A percentile compares a stretch with the other conserved stretches of the same genome.
These are phyloP conservation scores for Temnothorax curvispinosus DNA, from an alignment of 1,140 invertebrate genomes.

Conservation along the genomic window DNA sequence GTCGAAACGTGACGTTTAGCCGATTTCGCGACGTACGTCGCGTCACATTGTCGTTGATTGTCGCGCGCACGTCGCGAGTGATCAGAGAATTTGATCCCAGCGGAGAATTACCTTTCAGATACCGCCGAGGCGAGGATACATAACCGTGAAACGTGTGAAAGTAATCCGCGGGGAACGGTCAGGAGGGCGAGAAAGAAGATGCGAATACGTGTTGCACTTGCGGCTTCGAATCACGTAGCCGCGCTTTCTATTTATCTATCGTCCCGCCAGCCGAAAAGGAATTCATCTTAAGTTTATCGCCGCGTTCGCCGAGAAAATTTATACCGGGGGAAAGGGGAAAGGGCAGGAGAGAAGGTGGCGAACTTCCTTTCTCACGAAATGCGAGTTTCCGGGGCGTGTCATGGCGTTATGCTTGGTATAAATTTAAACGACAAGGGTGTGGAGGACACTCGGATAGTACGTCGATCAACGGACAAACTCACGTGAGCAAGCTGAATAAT, in stretches of 20 bases:
- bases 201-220: slow-evolving; percentile 53
- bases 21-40: not conserved
- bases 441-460: slow-evolving; percentile 13
- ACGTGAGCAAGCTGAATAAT: slow-evolving; percentile 4
- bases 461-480: slow-evolving; percentile 24
- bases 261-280: slow-evolving; percentile 16
- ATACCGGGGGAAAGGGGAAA: not conserved
- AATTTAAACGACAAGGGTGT: slow-evolving; percentile 41
- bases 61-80: slow-evolving; percentile 25
- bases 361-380: slow-evolving; percentile 58
- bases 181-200: slow-evolving; percentile 13
- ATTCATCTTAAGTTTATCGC: slow-evolving; percentile 58
- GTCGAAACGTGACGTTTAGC: slow-evolving; percentile 21
- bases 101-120: slow-evolving; percentile 40
- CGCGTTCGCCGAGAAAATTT: slow-evolving; percentile 25
- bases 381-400: slow-evolving; percentile 57
- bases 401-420: slow-evolving; percentile 39
- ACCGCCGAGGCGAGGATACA: slow-evolving; percentile 27
- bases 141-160: slow-evolving; percentile 52
- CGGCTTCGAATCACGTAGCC: slow-evolving; percentile 52
- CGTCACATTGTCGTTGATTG: slow-evolving; percentile 20
- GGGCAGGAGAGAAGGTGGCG: not conserved
- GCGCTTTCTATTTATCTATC: slow-evolving; percentile 58
- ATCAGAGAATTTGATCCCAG: slow-evolving; percentile 49
- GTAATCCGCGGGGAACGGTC: slow-evolving; percentile 28